These are phyloP conservation scores for Campylorhamphus procurvoides DNA, from an alignment of 2,113 vertebrate species.

Conservation along the genomic window DNA sequence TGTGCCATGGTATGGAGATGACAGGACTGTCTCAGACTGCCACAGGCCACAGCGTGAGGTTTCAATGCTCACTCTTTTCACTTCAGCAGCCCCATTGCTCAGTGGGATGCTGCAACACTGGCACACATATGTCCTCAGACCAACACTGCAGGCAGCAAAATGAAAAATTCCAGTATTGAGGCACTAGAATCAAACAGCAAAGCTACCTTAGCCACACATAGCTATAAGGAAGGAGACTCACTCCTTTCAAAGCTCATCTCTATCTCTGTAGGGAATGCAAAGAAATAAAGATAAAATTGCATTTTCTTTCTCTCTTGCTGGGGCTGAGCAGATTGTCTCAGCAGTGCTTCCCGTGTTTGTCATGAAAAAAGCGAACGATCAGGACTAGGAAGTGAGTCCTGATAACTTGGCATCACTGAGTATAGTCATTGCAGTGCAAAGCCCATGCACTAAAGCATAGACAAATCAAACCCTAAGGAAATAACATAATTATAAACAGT, in stretches of 20 bases:
- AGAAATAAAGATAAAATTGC: background rate
- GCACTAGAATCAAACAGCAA: background rate
- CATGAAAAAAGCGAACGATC: slow-evolving; percentile 17
- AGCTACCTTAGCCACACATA: background rate
- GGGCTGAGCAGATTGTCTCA: slow-evolving; percentile 59
- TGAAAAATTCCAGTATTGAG: background rate
- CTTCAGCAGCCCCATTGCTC: background rate
- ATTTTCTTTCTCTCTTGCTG: background rate
- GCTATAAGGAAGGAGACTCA: background rate
- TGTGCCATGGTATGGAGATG: background rate
- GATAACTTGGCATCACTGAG: background rate
- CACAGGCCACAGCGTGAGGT: background rate
- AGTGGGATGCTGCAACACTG: background rate
- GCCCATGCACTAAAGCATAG: background rate
- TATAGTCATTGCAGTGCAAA: background rate
- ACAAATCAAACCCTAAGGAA: background rate
- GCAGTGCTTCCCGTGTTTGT: slow-evolving; percentile 18
- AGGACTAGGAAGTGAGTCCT: slow-evolving; percentile 43
- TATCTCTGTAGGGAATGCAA: background rate
- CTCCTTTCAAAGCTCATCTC: background rate
- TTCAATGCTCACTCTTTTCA: background rate
- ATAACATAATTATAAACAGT: background rate
- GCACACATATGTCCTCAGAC: background rate
- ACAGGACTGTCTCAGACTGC: background rate
- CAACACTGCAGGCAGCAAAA: background rate